These are phyloP conservation scores for Lithodes maja DNA, from an alignment of 2,888 invertebrate genomes.

Conservation along the genomic window DNA sequence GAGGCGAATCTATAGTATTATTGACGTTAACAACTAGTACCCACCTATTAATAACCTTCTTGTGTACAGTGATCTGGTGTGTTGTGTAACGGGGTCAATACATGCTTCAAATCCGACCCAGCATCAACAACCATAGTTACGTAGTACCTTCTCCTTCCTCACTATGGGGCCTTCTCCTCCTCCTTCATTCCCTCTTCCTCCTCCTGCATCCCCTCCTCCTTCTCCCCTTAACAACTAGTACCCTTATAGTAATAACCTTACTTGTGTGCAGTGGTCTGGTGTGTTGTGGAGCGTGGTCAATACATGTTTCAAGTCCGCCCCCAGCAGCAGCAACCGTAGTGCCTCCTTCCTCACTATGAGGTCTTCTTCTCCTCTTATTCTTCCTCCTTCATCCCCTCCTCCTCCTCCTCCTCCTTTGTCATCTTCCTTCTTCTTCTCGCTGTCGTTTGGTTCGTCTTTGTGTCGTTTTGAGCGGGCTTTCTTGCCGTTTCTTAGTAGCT, in stretches of 20 bases:
- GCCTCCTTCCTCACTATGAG: conserved; percentile 26
- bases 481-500: background rate
- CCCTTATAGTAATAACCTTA: background rate
- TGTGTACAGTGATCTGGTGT: background rate
- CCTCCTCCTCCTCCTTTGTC: background rate
- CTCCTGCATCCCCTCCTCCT: background rate
- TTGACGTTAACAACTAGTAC: no score
- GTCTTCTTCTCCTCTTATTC: background rate
- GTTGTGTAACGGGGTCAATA: background rate
- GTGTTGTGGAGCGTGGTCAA: conserved; percentile 48
- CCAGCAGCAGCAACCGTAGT: conserved; percentile 54
- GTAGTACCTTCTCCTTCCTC: no score
- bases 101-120: background rate
- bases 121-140: no score
- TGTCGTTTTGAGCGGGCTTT: background rate
- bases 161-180: background rate
- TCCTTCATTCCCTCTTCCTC: background rate
- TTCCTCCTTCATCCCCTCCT: background rate
- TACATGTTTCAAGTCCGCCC: conserved; percentile 60
- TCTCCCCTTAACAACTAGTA: background rate
- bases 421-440: background rate
- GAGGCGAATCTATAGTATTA: no score
- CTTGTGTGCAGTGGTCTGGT: conserved; percentile 43
- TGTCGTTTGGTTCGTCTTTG: background rate
- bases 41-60: no score